Conservation (phyloP, 1,140 invertebrate species). For the Amphibalanus amphitrite region DNA sequence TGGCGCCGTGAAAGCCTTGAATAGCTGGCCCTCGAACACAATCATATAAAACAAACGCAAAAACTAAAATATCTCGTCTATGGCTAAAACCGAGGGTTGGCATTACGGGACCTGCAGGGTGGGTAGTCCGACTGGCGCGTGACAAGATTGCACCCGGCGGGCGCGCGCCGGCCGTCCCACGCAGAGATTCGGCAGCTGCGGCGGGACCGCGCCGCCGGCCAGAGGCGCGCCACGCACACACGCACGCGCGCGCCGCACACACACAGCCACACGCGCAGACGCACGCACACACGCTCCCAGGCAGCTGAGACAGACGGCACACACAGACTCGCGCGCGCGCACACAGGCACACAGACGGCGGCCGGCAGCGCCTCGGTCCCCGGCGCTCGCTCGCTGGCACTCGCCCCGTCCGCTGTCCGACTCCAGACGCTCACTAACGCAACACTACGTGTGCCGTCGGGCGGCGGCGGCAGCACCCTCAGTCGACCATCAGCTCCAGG, state of each 20-base stretch:
- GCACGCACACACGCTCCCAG: not conserved
- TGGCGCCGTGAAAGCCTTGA: too few species aligned
- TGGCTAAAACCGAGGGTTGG: not conserved
- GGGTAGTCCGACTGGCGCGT: not conserved
- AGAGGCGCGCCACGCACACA: too few species aligned
- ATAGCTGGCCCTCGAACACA: not conserved
- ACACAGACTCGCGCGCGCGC: not conserved
- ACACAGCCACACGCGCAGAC: not conserved
- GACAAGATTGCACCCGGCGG: too few species aligned
- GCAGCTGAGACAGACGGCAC: not conserved
- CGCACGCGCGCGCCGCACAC: not conserved
- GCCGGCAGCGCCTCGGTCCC: too few species aligned
- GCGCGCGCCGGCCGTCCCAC: too few species aligned
- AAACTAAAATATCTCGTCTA: not conserved
- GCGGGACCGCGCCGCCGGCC: too few species aligned
- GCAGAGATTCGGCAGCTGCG: not conserved
- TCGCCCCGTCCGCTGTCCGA: too few species aligned
- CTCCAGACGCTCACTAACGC: not conserved
- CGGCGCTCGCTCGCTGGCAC: not conserved
- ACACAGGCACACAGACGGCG: not conserved
- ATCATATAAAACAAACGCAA: not conserved
- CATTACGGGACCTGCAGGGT: not conserved
- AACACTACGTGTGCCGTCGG: not conserved
- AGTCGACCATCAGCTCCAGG: slow-evolving; percentile 89
- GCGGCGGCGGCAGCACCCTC: slow-evolving; percentile 25